phyloP scores from a whole-genome alignment of 1,140 invertebrate genomes.

The Oreohelix idahoensis region DNA sequence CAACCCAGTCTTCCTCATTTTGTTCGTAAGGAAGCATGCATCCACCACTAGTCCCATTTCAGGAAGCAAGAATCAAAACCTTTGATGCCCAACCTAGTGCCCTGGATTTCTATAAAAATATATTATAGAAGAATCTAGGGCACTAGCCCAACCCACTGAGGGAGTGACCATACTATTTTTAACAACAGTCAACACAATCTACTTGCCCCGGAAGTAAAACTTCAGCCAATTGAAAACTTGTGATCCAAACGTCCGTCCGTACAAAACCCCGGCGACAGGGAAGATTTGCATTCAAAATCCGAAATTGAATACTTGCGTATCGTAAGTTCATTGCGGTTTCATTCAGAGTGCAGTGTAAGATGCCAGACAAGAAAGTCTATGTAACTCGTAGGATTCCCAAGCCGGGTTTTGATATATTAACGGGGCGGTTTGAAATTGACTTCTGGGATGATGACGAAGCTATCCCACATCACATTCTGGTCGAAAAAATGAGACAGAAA shows the following conservation, averaged over 20 bases:
- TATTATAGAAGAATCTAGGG: too few species aligned
- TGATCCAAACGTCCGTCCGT: not conserved
- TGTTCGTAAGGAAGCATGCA: too few species aligned
- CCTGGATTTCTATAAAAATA: too few species aligned
- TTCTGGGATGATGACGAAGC: constrained; percentile 73
- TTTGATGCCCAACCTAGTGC: too few species aligned
- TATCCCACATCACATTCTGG: constrained; percentile 81
- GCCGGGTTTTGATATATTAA: constrained; percentile 57
- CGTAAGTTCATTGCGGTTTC: not conserved
- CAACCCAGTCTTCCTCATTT: too few species aligned
- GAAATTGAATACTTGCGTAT: not conserved
- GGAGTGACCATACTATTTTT: too few species aligned
- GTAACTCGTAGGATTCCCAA: constrained; percentile 68
- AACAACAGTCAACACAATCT: too few species aligned
- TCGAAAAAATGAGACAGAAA: constrained; percentile 78
- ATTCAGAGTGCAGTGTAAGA: not conserved
- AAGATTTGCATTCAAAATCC: not conserved
- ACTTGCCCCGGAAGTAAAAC: not conserved
- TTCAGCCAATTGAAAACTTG: not conserved
- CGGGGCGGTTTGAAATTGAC: constrained; percentile 54
- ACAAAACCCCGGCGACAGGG: not conserved
- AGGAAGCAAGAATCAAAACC: too few species aligned
- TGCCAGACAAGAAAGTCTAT: constrained; percentile 53
- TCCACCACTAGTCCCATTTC: too few species aligned
- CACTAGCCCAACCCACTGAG: too few species aligned